A percentile compares a stretch with the other conserved stretches of the same genome.
phyloP scores from a whole-genome alignment of 2,888 invertebrate genomes.

The Caenorhabditis auriculariae region DNA sequence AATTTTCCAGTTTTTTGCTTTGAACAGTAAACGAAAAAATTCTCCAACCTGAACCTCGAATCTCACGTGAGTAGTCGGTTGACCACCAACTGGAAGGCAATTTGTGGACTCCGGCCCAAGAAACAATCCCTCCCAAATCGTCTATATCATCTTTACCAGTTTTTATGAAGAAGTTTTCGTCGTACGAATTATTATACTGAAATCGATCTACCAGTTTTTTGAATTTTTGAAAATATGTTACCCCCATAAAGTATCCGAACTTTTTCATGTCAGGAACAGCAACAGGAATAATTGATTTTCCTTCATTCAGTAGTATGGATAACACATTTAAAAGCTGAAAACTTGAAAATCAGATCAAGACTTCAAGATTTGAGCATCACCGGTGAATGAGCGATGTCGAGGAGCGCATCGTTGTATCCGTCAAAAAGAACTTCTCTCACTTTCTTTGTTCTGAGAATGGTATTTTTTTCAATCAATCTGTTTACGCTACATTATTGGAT shows the following conservation, averaged over 20 bases:
- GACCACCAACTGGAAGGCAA: constrained; percentile 49
- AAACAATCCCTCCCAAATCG: constrained; percentile 34
- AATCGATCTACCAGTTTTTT: neutral
- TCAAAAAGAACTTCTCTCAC: constrained; percentile 50
- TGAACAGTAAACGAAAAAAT: neutral
- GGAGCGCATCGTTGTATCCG: constrained; percentile 44
- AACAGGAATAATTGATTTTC: constrained; percentile 30
- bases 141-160: constrained; percentile 47
- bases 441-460: constrained; percentile 9
- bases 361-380: neutral
- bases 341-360: constrained; percentile 6
- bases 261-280: constrained; percentile 42
- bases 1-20: neutral
- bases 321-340: too few relatives aligned
- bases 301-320: too few relatives aligned
- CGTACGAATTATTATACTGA: constrained; percentile 52
- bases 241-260: constrained; percentile 38
- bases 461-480: neutral
- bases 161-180: constrained; percentile 46
- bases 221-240: neutral
- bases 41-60: constrained; percentile 43
- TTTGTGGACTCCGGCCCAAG: constrained; percentile 32
- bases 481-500: constrained; percentile 30
- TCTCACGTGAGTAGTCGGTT: constrained; percentile 23
- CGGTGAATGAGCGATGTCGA: constrained; percentile 31